Percentiles rank a stretch among this genome's conserved stretches.
These are phyloP conservation scores for Galagoides demidoff DNA, from an alignment of 2,797 vertebrate species.

Conservation along the genomic window DNA sequence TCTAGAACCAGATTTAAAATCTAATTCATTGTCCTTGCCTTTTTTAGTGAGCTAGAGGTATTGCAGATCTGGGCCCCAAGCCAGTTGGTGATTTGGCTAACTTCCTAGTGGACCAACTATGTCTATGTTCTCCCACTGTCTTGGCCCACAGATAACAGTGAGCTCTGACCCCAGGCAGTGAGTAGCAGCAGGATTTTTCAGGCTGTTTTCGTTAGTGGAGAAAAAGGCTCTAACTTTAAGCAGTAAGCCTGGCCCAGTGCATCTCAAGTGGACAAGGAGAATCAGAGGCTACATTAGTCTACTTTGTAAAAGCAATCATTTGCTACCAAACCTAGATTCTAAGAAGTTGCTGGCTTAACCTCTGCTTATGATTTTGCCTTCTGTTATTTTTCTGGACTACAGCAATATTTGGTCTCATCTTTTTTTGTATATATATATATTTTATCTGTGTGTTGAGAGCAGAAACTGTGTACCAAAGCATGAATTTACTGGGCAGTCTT, in stretches of 20 bases:
- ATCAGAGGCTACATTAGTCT: not conserved
- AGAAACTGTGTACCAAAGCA: conserved; percentile 24
- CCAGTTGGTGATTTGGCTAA: not conserved
- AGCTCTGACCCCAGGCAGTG: not conserved
- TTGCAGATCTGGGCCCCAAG: not conserved
- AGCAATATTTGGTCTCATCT: not conserved
- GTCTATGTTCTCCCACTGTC: not conserved
- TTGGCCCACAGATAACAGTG: not conserved
- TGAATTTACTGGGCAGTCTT: conserved; percentile 6
- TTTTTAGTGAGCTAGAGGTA: not conserved
- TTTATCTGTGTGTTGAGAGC: not conserved
- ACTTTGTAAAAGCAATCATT: not conserved
- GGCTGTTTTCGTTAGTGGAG: not conserved
- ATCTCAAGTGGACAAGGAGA: not conserved
- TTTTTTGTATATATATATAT: not conserved
- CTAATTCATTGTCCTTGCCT: not conserved
- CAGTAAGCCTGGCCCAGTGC: not conserved
- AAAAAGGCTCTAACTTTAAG: not conserved
- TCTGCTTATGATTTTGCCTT: not conserved
- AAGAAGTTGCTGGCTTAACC: not conserved
- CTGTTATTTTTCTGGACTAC: not conserved
- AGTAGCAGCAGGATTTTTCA: not conserved
- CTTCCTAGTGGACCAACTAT: not conserved
- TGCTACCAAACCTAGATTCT: not conserved
- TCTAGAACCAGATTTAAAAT: conserved; percentile 1